A percentile compares a stretch with the other conserved stretches of the same genome.
These are phyloP conservation scores for Achlya flavicornis DNA, from an alignment of 2,888 invertebrate genomes.

Conservation along the genomic window DNA sequence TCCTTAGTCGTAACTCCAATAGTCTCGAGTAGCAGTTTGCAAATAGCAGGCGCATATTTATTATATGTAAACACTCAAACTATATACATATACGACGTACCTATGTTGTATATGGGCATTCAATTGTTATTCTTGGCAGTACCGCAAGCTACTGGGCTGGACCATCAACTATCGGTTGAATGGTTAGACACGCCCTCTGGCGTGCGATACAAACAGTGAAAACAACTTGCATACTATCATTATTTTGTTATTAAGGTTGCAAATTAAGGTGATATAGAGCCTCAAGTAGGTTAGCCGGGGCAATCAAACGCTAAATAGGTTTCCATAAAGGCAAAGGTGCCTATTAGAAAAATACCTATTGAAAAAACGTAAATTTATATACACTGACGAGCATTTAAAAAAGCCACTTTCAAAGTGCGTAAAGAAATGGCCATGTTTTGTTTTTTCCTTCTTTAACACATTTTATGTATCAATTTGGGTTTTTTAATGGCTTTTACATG, in stretches of 20 bases:
- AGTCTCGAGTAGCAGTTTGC: not conserved
- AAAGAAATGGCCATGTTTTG: too few relatives aligned
- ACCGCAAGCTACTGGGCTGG: slow-evolving; percentile 32
- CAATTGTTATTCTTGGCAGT: slow-evolving; percentile 49
- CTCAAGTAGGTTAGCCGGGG: not conserved
- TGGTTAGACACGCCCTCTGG: slow-evolving; percentile 36
- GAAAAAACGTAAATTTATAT: too few relatives aligned
- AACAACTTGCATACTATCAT: slow-evolving; percentile 9
- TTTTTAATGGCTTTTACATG: too few relatives aligned
- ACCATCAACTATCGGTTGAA: slow-evolving; percentile 38
- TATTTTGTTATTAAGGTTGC: slow-evolving; percentile 7
- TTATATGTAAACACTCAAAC: slow-evolving; percentile 6
- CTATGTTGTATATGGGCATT: slow-evolving; percentile 19
- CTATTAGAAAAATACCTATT: too few relatives aligned
- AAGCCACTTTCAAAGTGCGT: too few relatives aligned
- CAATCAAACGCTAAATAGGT: not conserved
- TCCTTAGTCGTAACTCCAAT: not conserved
- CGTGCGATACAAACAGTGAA: slow-evolving; percentile 14
- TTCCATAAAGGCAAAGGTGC: too few relatives aligned
- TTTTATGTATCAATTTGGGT: too few relatives aligned
- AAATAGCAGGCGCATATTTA: slow-evolving; percentile 5
- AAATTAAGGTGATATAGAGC: not conserved
- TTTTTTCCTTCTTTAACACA: too few relatives aligned
- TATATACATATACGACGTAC: not conserved
- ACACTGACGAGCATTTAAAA: too few relatives aligned